phyloP scores from a whole-genome alignment of 2,113 vertebrate species.

The Entomyzon cyanotis region DNA sequence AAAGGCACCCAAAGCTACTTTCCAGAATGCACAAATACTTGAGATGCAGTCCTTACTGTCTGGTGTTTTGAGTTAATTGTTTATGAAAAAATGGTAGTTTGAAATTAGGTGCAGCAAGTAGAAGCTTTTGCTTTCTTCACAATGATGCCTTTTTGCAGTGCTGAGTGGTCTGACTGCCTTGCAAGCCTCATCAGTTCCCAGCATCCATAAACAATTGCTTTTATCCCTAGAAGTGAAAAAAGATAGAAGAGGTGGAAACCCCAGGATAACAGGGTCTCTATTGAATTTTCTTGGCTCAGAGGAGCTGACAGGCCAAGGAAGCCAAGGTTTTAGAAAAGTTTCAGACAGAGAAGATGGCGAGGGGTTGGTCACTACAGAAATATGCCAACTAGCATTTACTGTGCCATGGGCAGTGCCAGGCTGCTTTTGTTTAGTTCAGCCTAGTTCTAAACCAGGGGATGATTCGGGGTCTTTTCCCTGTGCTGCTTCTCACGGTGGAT shows the following conservation, averaged over 20 bases:
- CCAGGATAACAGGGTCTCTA: constrained; percentile 39
- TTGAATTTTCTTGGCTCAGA: constrained; percentile 56
- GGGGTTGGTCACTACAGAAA: constrained; percentile 6
- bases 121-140: constrained; percentile 14
- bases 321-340: constrained; percentile 56
- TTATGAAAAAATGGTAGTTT: neutral
- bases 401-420: neutral
- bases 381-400: constrained; percentile 27
- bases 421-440: constrained; percentile 14
- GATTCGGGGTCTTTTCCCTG: neutral
- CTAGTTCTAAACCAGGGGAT: constrained; percentile 13
- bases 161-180: constrained; percentile 37
- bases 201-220: constrained; percentile 32
- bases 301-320: constrained; percentile 31
- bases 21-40: neutral
- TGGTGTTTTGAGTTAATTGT: neutral
- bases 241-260: constrained; percentile 48
- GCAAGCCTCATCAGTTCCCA: constrained; percentile 32
- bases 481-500: constrained; percentile 3
- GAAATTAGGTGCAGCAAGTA: constrained; percentile 21
- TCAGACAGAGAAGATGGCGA: constrained; percentile 21
- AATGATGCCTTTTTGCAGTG: constrained; percentile 40
- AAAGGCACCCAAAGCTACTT: neutral
- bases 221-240: constrained; percentile 48
- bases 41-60: neutral